Evolutionary conservation across 2,797 vertebrate genomes (phyloP).

Genomic region (Tapirus indicus): DNA sequence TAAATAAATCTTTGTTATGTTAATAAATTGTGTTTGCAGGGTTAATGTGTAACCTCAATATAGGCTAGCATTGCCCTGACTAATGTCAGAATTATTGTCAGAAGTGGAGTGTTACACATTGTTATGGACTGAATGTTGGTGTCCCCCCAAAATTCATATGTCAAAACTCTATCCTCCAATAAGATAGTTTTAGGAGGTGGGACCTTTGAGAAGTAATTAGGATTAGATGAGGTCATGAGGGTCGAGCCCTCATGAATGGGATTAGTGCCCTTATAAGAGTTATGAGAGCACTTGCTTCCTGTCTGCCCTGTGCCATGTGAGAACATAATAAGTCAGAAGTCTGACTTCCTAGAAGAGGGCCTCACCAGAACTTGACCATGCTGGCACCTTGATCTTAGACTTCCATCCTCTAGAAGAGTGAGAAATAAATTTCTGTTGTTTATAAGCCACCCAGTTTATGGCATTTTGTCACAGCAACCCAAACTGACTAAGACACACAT

Average conservation of each 20-base stretch:
- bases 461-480: background rate
- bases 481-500: background rate
- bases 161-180: background rate
- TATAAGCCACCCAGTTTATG: background rate
- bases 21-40: background rate
- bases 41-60: background rate
- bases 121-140: background rate
- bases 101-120: background rate
- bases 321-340: background rate
- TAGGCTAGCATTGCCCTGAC: background rate
- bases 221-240: background rate
- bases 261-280: background rate
- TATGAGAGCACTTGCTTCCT: background rate
- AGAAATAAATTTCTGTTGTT: background rate
- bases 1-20: background rate
- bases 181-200: background rate
- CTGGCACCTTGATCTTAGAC: background rate
- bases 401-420: background rate
- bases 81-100: conserved; percentile 3
- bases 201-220: background rate
- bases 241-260: background rate
- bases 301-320: background rate
- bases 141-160: background rate
- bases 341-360: background rate
- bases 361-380: background rate